These are phyloP conservation scores for Ochotona princeps DNA, from an alignment of 2,113 vertebrate genomes.

Conservation along the genomic window DNA sequence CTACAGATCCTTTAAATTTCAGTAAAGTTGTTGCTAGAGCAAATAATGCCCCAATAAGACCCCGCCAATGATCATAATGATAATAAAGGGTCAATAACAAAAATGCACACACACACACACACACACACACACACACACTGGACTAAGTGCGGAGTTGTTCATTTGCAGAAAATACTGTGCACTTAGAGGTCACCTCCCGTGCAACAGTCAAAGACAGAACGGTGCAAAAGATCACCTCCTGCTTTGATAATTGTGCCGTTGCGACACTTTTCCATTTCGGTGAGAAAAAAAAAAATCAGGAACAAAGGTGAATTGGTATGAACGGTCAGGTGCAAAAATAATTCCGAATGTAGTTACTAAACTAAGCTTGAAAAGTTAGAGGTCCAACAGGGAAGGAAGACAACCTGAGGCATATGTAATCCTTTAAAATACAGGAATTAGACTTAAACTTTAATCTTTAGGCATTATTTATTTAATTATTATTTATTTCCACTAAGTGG, in stretches of 20 bases:
- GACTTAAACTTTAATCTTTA: background rate
- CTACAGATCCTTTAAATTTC: background rate
- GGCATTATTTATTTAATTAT: background rate
- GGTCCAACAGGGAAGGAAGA: background rate
- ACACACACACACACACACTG: background rate
- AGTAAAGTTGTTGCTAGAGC: background rate
- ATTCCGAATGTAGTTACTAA: conserved; percentile 42
- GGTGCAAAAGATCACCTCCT: conserved; percentile 40
- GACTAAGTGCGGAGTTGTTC: conserved; percentile 29
- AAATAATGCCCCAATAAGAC: conserved; percentile 31
- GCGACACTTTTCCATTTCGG: conserved; percentile 50
- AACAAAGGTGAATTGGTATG: conserved; percentile 7
- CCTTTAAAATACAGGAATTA: background rate
- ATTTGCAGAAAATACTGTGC: conserved; percentile 20
- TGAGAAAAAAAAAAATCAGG: background rate
- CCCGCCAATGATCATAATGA: background rate
- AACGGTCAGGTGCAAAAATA: conserved; percentile 54
- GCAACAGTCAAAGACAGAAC: conserved; percentile 28
- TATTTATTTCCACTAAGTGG: background rate
- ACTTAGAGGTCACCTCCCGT: conserved; percentile 8
- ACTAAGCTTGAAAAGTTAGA: background rate
- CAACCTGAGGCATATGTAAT: background rate
- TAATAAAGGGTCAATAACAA: no score
- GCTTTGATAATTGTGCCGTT: conserved; percentile 48
- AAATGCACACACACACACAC: conserved; percentile 16